A percentile compares a stretch with the other conserved stretches of the same genome.
Conservation (phyloP, 2,113 vertebrate species). For the Phaethornis superciliosus region DNA sequence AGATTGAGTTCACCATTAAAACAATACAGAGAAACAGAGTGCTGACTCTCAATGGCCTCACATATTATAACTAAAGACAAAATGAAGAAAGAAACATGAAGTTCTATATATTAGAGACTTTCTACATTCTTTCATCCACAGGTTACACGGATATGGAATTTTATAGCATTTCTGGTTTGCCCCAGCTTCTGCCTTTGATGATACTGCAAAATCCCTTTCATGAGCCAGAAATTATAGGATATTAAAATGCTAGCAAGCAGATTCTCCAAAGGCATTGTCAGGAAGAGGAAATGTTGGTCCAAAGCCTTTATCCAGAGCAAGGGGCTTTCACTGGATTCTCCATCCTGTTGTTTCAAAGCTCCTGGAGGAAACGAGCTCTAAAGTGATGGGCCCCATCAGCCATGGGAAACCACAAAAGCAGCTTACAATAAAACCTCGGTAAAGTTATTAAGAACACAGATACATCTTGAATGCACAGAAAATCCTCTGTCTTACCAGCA, state of each 20-base stretch:
- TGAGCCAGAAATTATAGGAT: background rate
- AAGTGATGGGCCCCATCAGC: background rate
- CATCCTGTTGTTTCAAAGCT: background rate
- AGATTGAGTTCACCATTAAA: background rate
- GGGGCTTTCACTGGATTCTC: background rate
- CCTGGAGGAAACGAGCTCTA: background rate
- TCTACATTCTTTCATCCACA: background rate
- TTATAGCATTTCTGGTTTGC: background rate
- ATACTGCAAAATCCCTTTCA: background rate
- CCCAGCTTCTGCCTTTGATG: background rate
- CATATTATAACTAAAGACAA: background rate
- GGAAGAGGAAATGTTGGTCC: background rate
- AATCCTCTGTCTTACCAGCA: slow-evolving; percentile 43
- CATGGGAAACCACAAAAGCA: background rate
- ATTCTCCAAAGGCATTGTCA: background rate
- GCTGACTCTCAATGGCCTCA: background rate
- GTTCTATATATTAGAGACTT: background rate
- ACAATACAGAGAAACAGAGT: background rate
- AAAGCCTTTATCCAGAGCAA: background rate
- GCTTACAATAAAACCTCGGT: slow-evolving; percentile 43
- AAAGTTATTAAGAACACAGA: slow-evolving; percentile 38
- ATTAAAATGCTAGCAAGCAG: slow-evolving; percentile 4
- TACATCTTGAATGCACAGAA: slow-evolving; percentile 3
- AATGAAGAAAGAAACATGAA: background rate
- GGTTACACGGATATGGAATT: background rate